These are phyloP conservation scores for Alouatta caraya DNA, from an alignment of 2,797 vertebrate species.

Conservation along the genomic window DNA sequence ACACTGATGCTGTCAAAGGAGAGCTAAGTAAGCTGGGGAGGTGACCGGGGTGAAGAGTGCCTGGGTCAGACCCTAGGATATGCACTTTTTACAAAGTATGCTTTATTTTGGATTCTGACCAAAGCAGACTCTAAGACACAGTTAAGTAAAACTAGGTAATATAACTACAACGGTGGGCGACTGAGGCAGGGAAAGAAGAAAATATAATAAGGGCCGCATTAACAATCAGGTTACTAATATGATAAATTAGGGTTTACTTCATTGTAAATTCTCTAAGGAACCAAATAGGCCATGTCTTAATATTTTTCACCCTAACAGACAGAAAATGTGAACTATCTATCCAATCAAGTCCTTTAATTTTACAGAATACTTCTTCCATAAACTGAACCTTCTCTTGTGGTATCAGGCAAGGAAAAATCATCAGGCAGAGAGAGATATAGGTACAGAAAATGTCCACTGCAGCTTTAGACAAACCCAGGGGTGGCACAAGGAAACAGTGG, in stretches of 20 bases:
- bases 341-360: neutral
- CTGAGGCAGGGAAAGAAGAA: neutral
- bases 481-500: too few species aligned
- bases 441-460: too few species aligned
- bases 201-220: neutral
- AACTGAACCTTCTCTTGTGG: neutral
- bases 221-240: neutral
- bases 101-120: neutral
- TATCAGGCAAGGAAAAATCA: neutral
- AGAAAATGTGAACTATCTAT: neutral
- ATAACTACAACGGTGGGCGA: neutral
- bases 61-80: neutral
- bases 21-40: too few species aligned
- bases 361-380: neutral
- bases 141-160: neutral
- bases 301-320: neutral
- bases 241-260: neutral
- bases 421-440: neutral
- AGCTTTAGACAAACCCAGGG: neutral
- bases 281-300: neutral
- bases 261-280: neutral
- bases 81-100: neutral
- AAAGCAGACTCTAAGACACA: neutral
- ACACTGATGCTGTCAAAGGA: neutral
- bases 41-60: rapidly evolving